phyloP scores from a whole-genome alignment of 2,888 invertebrate genomes.

The Microdon myrmicae region DNA sequence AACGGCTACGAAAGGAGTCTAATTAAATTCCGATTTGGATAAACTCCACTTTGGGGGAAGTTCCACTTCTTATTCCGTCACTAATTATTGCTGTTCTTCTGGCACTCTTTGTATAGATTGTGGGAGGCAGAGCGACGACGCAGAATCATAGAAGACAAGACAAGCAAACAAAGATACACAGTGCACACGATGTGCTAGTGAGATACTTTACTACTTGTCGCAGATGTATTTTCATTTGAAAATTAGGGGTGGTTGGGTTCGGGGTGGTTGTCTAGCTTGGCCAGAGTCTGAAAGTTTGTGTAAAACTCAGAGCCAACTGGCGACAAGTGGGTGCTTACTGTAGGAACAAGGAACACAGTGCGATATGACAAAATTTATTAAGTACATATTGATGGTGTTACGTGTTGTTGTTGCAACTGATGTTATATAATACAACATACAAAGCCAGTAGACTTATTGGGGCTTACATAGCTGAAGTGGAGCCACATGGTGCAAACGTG shows the following conservation, averaged over 20 bases:
- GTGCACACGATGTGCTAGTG: conserved; percentile 24
- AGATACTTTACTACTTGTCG: conserved; percentile 9
- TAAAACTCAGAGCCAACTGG: conserved; percentile 44
- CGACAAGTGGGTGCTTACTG: conserved; percentile 46
- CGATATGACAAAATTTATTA: conserved; percentile 50
- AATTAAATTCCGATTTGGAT: conserved; percentile 47
- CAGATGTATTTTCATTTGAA: conserved; percentile 19
- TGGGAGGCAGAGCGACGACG: conserved; percentile 29
- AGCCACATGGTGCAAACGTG: conserved; percentile 23
- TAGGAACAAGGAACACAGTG: conserved; percentile 28
- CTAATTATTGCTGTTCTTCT: conserved; percentile 31
- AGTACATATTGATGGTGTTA: conserved; percentile 40
- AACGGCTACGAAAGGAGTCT: conserved; percentile 17
- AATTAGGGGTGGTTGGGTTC: conserved; percentile 42
- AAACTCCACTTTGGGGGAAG: conserved; percentile 35
- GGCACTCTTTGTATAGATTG: conserved; percentile 19
- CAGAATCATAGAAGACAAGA: conserved; percentile 39
- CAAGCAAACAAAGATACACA: conserved; percentile 15
- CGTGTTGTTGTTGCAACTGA: conserved; percentile 13
- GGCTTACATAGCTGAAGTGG: conserved; percentile 30
- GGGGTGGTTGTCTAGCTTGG: no score
- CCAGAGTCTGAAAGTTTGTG: conserved; percentile 24
- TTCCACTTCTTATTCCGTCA: conserved; percentile 37
- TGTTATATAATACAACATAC: no score
- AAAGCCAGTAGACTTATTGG: conserved; percentile 20